Base-by-base conservation (phyloP, 2,113 vertebrate species). In the Callopanchax toddi region DNA sequence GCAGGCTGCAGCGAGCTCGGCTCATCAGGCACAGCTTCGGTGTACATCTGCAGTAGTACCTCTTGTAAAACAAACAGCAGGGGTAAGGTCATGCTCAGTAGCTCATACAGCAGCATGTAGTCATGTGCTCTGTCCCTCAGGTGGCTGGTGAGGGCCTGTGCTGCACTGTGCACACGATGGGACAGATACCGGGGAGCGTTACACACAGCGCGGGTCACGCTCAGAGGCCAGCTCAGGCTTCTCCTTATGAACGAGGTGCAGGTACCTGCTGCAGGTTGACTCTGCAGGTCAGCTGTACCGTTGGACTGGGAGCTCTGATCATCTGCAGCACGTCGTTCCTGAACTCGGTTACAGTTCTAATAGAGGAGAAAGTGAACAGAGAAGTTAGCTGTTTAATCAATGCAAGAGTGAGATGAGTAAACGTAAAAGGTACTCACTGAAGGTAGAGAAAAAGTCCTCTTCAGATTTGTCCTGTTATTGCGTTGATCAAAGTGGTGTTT, bases 401-500 rank as follows among this genome's bases (percentile, higher is more conserved):
- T 23, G 23, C 53, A 18, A 46, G 0, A 62, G n/a, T 1, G 2
- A 13, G 29, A 49, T 10, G 23, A 13, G 29, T 32, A 46, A 39
- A 53, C 20, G n/a, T 9, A 2, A 18, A 59, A 18, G 34, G 12
- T 1, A 71, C 76, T 91, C 85, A 93, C 92, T 45, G 76, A 80
- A 40, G 50, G 83, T 26, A 91, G 22, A 3, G 94, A 91, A 20
- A 89, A 86, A 56, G 88, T 91, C 84, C 93, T 93, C 72, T 92
- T 94, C 11, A 93, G 91, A 21, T 91, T 96, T 4, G 72, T 92
- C 22, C 74, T 93, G 18, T 85, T 89, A 89, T 93, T 95, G 60
- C 91, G 94, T 75, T 95, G 94, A 5, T 90, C 91, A 88, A 96
- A 99, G 78, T 99, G 97, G 83, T 94, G 91, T 81, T 96, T 96